These are phyloP conservation scores for Nephrocerus scutellatus DNA, from an alignment of 2,888 invertebrate genomes.

Conservation along the genomic window DNA sequence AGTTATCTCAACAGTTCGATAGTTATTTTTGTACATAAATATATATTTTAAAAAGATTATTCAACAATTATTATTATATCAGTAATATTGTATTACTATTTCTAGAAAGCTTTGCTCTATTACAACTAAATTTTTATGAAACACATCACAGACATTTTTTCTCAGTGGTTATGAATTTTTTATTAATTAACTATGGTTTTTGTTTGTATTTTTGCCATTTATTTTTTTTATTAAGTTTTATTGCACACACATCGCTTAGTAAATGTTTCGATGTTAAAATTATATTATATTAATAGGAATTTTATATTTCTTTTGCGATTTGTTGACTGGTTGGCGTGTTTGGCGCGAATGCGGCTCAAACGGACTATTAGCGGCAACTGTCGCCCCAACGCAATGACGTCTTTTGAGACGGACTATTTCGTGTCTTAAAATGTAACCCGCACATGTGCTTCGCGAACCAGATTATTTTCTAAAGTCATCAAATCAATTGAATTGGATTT, in stretches of 20 bases:
- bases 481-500: no score
- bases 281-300: background rate
- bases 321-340: slow-evolving; percentile 3
- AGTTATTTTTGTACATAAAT: no score
- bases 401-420: slow-evolving; percentile 95
- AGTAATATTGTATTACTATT: no score
- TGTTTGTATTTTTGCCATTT: background rate
- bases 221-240: background rate
- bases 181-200: background rate
- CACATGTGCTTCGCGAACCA: slow-evolving; percentile 65
- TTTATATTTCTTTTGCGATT: background rate
- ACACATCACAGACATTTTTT: slow-evolving; percentile 26
- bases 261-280: background rate
- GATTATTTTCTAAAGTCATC: slow-evolving; percentile 16
- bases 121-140: no score
- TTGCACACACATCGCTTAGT: background rate
- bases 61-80: no score
- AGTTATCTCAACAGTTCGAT: no score
- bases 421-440: slow-evolving; percentile 91
- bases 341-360: slow-evolving; percentile 21
- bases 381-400: slow-evolving; percentile 95
- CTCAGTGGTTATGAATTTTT: background rate
- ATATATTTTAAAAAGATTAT: no score
- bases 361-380: slow-evolving; percentile 71
- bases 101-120: no score